These are phyloP conservation scores for Drosophila littoralis DNA, from an alignment of 1,140 invertebrate genomes.

Conservation along the genomic window DNA sequence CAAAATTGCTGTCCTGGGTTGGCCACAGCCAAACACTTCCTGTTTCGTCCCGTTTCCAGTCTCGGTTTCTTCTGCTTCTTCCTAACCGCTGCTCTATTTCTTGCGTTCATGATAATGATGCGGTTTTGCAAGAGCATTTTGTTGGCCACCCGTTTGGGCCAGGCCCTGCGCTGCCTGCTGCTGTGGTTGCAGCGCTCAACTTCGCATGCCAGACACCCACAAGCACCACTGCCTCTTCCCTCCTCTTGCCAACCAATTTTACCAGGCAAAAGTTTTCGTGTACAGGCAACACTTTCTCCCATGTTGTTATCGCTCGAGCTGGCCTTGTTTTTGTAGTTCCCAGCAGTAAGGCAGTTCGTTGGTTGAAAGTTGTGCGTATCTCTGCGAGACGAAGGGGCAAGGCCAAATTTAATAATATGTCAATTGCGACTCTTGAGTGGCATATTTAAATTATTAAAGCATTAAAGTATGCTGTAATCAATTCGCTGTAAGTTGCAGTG, in stretches of 20 bases:
- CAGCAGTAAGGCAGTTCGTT: conserved; percentile 14
- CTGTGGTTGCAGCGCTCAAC: conserved; percentile 62
- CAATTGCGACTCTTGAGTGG: conserved; percentile 56
- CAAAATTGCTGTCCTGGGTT: conserved; percentile 68
- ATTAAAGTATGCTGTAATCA: conserved; percentile 46
- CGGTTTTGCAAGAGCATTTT: conserved; percentile 72
- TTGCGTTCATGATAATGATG: conserved; percentile 71
- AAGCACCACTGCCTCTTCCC: background rate
- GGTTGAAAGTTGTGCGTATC: conserved; percentile 58
- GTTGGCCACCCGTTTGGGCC: conserved; percentile 51
- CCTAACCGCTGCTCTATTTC: conserved; percentile 52
- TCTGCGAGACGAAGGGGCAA: conserved; percentile 39
- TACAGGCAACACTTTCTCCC: conserved; percentile 65
- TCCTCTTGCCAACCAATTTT: conserved; percentile 9
- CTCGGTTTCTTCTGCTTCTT: conserved; percentile 20
- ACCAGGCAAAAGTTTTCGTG: conserved; percentile 59
- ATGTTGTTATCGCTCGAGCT: conserved; percentile 47
- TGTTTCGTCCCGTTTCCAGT: conserved; percentile 33
- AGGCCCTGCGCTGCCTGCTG: conserved; percentile 38
- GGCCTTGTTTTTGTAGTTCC: conserved; percentile 50
- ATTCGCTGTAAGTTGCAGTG: background rate
- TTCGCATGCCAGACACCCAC: conserved; percentile 19
- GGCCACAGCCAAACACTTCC: conserved; percentile 63
- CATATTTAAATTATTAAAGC: conserved; percentile 66
- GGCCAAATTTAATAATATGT: conserved; percentile 63